phyloP scores from a whole-genome alignment of 2,113 vertebrate species.

The Lethenteron reissneri region DNA sequence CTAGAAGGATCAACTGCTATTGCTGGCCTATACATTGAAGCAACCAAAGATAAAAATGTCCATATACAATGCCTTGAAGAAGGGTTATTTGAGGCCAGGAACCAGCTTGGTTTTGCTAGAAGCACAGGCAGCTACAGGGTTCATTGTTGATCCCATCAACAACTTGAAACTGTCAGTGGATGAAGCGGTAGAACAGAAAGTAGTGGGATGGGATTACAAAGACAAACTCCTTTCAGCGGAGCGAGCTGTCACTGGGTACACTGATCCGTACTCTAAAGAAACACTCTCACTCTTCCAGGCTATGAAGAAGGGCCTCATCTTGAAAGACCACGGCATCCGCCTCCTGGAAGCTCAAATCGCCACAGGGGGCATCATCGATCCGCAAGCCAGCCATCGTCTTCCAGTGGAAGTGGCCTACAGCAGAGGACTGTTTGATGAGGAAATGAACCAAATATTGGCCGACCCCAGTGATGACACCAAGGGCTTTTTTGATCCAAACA shows the following conservation, averaged over 20 bases:
- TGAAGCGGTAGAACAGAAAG: conserved; percentile 26
- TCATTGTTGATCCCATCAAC: conserved; percentile 37
- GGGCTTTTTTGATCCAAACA: conserved; percentile 39
- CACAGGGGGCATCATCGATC: conserved; percentile 28
- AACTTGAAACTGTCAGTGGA: conserved; percentile 42
- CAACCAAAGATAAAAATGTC: conserved; percentile 1
- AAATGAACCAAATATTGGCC: conserved; percentile 16
- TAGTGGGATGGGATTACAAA: conserved; percentile 23
- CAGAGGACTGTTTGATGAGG: conserved; percentile 20
- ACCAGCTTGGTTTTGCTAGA: conserved; percentile 19
- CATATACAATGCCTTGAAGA: conserved; percentile 25
- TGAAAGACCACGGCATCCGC: conserved; percentile 23
- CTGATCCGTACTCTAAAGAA: conserved; percentile 21
- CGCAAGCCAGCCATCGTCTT: conserved; percentile 18
- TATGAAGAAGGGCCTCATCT: conserved; percentile 27
- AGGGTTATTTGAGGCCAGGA: conserved; percentile 21
- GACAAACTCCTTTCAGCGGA: conserved; percentile 26
- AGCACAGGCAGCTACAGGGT: conserved; percentile 49
- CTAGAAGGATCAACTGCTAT: conserved; percentile 1
- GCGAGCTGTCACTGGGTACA: conserved; percentile 29
- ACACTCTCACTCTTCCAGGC: conserved; percentile 33
- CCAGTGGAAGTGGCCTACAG: conserved; percentile 22
- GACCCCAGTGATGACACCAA: conserved; percentile 26
- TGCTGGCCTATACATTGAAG: conserved; percentile 2
- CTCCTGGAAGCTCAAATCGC: conserved; percentile 34